Percentiles rank a stretch among this genome's conserved stretches.
Conservation (phyloP, 2,888 invertebrate species). For the Atethmia centrago region DNA sequence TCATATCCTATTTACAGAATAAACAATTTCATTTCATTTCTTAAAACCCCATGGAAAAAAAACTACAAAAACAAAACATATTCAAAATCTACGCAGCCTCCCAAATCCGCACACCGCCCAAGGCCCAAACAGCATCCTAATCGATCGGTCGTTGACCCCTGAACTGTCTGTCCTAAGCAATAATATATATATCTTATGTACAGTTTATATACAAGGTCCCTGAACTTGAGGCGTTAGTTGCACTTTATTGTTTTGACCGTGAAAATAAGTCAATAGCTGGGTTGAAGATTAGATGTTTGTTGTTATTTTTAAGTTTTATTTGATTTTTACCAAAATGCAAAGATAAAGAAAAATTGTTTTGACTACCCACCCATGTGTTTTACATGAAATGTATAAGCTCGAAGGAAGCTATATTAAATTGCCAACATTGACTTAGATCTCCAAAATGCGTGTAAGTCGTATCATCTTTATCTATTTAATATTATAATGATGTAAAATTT, state of each 20-base stretch:
- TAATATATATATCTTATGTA: constrained; percentile 68
- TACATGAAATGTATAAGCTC: not conserved
- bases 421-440: not conserved
- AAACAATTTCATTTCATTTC: too few species aligned
- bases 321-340: not conserved
- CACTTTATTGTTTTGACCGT: constrained; percentile 51
- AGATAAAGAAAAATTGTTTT: not conserved
- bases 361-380: not conserved
- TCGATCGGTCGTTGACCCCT: constrained; percentile 80
- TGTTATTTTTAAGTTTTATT: not conserved
- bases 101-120: constrained; percentile 66
- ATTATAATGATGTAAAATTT: not conserved
- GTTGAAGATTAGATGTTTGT: not conserved
- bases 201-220: constrained; percentile 65
- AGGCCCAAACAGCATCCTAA: constrained; percentile 82
- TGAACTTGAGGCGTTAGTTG: constrained; percentile 63
- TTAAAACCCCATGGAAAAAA: too few species aligned
- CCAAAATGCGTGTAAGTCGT: not conserved
- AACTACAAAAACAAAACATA: not conserved
- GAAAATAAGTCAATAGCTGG: constrained; percentile 20
- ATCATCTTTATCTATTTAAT: too few species aligned
- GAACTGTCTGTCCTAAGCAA: constrained; percentile 77
- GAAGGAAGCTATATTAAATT: too few species aligned
- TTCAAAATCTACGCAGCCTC: not conserved
- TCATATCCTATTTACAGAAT: too few species aligned